Conservation (phyloP, 2,888 invertebrate species). For the Linnaemya tessellans region DNA sequence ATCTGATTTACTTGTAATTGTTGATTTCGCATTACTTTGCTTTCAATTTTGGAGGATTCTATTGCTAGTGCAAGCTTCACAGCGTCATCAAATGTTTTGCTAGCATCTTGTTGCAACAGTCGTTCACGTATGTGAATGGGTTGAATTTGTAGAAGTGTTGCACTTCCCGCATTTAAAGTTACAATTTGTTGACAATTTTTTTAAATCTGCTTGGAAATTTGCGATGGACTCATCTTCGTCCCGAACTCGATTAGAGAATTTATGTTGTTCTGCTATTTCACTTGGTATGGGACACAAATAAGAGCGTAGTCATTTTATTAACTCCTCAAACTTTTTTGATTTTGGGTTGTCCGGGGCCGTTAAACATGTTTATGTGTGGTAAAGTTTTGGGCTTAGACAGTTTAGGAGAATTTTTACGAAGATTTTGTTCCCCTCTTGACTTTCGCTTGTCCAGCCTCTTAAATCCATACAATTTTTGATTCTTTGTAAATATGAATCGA, state of each 20-base stretch:
- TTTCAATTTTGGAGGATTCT: too few species aligned
- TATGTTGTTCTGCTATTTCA: conserved; percentile 4
- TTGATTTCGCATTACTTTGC: too few species aligned
- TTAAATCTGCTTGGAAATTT: too few species aligned
- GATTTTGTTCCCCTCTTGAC: conserved; percentile 2
- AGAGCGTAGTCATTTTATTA: conserved; percentile 1
- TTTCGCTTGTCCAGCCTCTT: conserved; percentile 1
- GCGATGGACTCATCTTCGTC: conserved; percentile 4
- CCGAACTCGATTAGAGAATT: conserved; percentile 4
- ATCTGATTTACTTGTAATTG: neutral
- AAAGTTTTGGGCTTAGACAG: too few species aligned
- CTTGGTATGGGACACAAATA: conserved; percentile 12
- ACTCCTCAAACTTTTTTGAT: neutral
- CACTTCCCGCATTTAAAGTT: conserved; percentile 4
- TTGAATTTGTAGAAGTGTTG: conserved; percentile 13
- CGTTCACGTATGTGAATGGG: neutral
- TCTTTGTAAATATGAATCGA: too few species aligned
- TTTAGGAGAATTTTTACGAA: neutral
- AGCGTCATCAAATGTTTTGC: too few species aligned
- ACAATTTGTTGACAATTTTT: conserved; percentile 19
- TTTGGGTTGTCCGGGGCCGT: conserved; percentile 7
- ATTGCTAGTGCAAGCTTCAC: too few species aligned
- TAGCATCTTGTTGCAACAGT: neutral
- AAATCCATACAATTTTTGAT: conserved; percentile 14
- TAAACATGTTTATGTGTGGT: too few species aligned